Base-by-base conservation (phyloP, 2,888 invertebrate species). In the Eucera pruinosa region DNA sequence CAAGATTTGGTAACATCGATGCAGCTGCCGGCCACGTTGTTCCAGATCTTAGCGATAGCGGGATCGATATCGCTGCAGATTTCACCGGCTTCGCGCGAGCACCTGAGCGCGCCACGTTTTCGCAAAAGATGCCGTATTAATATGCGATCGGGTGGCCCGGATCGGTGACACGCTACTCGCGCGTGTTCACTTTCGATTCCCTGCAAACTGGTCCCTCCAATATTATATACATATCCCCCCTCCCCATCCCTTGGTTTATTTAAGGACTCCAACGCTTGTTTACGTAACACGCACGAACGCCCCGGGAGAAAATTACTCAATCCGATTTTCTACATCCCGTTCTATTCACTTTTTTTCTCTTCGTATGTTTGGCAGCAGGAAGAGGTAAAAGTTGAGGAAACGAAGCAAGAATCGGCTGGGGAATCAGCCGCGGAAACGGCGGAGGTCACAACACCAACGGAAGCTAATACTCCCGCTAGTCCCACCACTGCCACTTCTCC, bases 391-490 rank as follows among this genome's bases (percentile, higher is more conserved):
- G 71, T 86, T n/a, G 90, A 91, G 58, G 90, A 91, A 77, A 86
- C 90, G 67, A 90, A 88, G 81, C 84, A 78, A 74, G 91, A 91
- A 74, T 78, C 90, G 43, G 81, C 85, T 13, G 89, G 81, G 58
- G 90, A 91, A 61, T 83, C 89, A 73, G 83, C 88, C 43, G 81
- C 88, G 78, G 92, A 90, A 85, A 87, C 82, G 76, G 87, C 84
- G 43, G 90, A 91, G 85, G 90, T 87, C 84, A 91, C 91, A 71
- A 91, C 92, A 81, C 91, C 92, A 66, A 91, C 90, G 78, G 92
- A 91, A 77, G 87, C n/a, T n/a, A n/a, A 81, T 36, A 88, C 87
- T 80, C 87, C 90, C 58, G 87, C 90, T 50, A 89, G 88, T 83
- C 89, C 91, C 48, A 89, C 87, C 55, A 83, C 87, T 73, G 88